These are phyloP conservation scores for Pimpla rufipes DNA, from an alignment of 2,888 invertebrate genomes.

Conservation along the genomic window DNA sequence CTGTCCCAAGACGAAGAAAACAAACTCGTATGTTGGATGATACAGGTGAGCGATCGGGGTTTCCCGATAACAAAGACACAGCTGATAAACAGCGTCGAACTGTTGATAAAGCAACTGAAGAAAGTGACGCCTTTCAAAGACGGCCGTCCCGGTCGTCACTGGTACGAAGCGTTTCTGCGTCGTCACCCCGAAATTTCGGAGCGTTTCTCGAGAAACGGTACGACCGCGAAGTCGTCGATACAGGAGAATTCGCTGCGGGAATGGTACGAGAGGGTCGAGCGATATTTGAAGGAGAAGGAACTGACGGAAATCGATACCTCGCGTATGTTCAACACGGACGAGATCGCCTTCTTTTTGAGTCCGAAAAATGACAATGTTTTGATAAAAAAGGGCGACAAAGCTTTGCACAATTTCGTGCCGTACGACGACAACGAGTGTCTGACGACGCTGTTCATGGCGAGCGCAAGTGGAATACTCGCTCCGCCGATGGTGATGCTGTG, in stretches of 20 bases:
- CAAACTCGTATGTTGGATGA: constrained; percentile 72
- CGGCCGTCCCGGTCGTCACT: constrained; percentile 78
- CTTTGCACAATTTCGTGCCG: constrained; percentile 71
- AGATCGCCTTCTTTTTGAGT: constrained; percentile 81
- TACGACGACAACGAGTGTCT: constrained; percentile 74
- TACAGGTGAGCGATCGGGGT: constrained; percentile 73
- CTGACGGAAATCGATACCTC: constrained; percentile 74
- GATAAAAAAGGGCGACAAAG: constrained; percentile 75
- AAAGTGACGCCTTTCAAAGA: constrained; percentile 74
- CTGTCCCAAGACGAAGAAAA: constrained; percentile 67
- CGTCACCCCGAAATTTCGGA: constrained; percentile 77
- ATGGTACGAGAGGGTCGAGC: constrained; percentile 77
- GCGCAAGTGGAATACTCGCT: constrained; percentile 55
- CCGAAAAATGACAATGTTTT: constrained; percentile 80
- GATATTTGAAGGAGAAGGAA: constrained; percentile 73
- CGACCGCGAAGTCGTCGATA: constrained; percentile 72
- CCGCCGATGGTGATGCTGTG: constrained; percentile 70
- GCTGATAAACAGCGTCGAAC: constrained; percentile 76
- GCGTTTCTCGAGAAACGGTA: constrained; percentile 77
- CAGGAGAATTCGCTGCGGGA: constrained; percentile 74
- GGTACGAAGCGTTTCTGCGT: constrained; percentile 79
- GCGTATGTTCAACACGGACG: constrained; percentile 81
- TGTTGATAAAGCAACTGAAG: constrained; percentile 66
- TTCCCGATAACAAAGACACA: constrained; percentile 79
- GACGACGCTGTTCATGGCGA: constrained; percentile 73